Conservation (phyloP, 2,797 vertebrate species). For the Sibirionetta formosa region DNA sequence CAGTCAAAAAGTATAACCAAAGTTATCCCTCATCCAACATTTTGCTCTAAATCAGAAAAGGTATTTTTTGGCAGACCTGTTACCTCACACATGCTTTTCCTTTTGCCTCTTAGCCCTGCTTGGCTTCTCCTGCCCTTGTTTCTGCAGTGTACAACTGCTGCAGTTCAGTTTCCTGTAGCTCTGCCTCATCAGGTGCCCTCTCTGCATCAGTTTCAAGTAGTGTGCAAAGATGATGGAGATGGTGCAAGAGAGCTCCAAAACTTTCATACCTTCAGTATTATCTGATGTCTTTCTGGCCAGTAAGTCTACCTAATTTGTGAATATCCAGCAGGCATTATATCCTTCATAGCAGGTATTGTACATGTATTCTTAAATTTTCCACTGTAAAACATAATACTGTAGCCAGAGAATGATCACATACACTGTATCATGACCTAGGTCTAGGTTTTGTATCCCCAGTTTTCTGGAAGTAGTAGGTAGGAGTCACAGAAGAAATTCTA, state of each 20-base stretch:
- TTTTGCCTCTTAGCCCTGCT: not conserved
- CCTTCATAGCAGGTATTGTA: not conserved
- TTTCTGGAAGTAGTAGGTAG: not conserved
- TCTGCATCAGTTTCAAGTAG: not conserved
- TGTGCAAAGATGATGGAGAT: not conserved
- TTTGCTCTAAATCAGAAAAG: not conserved
- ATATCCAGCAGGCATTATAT: not conserved
- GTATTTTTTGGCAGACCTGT: not conserved
- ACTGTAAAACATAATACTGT: rapidly evolving
- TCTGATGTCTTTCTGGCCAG: not conserved
- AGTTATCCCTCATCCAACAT: not conserved
- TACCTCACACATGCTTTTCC: not conserved
- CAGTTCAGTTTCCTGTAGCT: not conserved
- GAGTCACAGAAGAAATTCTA: not conserved
- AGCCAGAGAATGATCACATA: not conserved
- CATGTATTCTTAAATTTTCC: not conserved
- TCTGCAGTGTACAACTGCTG: not conserved
- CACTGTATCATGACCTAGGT: not conserved
- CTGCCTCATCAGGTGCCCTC: not conserved
- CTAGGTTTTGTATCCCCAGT: not conserved
- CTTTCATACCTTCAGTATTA: rapidly evolving
- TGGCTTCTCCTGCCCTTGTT: not conserved
- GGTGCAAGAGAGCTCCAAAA: not conserved
- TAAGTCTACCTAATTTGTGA: not conserved
- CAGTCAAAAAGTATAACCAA: not conserved